These are phyloP conservation scores for Calliphora vomitoria DNA, from an alignment of 2,888 invertebrate genomes.

Conservation along the genomic window DNA sequence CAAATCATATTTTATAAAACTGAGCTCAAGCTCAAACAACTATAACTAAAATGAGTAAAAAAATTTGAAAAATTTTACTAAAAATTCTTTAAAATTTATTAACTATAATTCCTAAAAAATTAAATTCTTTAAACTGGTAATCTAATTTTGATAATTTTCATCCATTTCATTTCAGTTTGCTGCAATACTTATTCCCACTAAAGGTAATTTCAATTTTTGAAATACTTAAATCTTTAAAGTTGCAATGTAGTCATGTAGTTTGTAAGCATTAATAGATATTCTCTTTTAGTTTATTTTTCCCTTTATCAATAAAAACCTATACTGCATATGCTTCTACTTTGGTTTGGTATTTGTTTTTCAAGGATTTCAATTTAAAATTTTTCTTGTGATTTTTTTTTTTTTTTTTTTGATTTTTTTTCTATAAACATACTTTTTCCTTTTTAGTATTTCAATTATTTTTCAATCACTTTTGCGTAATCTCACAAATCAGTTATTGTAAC, in stretches of 20 bases:
- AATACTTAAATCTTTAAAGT: constrained; percentile 35
- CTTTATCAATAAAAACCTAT: neutral
- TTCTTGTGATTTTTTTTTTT: constrained; percentile 26
- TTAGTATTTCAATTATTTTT: constrained; percentile 67
- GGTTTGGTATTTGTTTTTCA: constrained; percentile 47
- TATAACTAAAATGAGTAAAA: too few relatives aligned
- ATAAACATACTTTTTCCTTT: constrained; percentile 7
- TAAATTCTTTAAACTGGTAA: too few relatives aligned
- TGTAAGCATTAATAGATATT: constrained; percentile 14
- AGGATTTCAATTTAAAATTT: constrained; percentile 49
- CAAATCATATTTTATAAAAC: too few relatives aligned
- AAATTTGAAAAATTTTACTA: too few relatives aligned
- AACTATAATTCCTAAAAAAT: too few relatives aligned
- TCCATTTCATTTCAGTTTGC: constrained; percentile 44
- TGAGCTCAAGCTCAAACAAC: too few relatives aligned
- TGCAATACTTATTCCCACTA: neutral
- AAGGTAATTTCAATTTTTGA: constrained; percentile 42
- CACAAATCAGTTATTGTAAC: constrained; percentile 63
- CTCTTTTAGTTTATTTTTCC: constrained; percentile 9
- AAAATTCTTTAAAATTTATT: too few relatives aligned
- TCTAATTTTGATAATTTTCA: neutral
- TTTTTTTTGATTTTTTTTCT: neutral
- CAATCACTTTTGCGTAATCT: constrained; percentile 65
- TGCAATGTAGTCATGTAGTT: constrained; percentile 15
- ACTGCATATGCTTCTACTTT: neutral